Evolutionary conservation across 2,797 vertebrate genomes (phyloP).

Genomic region (Intellagama lesueurii): DNA sequence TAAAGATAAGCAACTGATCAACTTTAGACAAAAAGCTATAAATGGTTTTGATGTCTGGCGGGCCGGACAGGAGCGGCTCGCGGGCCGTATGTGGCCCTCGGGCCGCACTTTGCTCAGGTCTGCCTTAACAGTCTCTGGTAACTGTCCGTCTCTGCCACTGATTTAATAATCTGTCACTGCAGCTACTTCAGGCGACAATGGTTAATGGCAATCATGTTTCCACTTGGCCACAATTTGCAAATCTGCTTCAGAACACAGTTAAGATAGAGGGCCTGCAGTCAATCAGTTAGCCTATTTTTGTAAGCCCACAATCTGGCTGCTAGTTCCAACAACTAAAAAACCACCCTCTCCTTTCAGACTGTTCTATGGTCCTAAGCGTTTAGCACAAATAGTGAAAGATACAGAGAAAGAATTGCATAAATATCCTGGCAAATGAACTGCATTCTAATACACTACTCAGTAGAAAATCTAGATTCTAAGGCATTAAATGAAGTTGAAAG

Average conservation of each 20-base stretch:
- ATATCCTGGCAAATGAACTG: not conserved
- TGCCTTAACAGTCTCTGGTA: no score
- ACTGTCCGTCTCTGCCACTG: no score
- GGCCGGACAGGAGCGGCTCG: no score
- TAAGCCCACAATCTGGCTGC: conserved; percentile 20
- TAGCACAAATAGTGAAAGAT: not conserved
- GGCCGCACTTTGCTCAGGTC: no score
- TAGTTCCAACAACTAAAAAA: conserved; percentile 10
- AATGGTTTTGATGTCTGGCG: no score
- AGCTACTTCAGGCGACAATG: not conserved
- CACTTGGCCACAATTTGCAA: not conserved
- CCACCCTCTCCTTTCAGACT: not conserved
- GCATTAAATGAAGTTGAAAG: conserved; percentile 6
- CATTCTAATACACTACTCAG: not conserved
- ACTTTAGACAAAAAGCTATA: no score
- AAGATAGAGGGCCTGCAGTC: not conserved
- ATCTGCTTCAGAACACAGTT: not conserved
- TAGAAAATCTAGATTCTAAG: conserved; percentile 23
- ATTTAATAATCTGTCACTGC: not conserved
- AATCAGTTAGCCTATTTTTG: accelerated
- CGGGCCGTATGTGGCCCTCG: no score
- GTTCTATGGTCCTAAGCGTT: not conserved
- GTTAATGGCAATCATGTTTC: not conserved
- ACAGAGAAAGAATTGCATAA: conserved; percentile 3
- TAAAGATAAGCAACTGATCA: no score